Evolutionary conservation across 2,888 invertebrate genomes (phyloP).

Genomic region (Idaea straminata): DNA sequence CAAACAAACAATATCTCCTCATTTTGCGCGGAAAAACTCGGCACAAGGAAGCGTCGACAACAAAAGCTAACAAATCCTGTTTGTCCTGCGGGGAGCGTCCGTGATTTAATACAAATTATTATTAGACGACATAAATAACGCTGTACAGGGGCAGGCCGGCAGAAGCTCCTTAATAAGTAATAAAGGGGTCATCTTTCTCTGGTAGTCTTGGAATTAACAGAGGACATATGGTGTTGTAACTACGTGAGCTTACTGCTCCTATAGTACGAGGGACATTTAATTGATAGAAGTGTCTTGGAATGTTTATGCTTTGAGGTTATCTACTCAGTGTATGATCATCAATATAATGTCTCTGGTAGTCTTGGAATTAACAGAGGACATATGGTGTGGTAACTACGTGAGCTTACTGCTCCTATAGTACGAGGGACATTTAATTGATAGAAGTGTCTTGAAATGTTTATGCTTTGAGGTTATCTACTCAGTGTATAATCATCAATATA

Average conservation of each 20-base stretch:
- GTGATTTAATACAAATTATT: constrained; percentile 81
- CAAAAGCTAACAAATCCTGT: constrained; percentile 78
- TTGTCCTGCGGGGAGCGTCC: constrained; percentile 70
- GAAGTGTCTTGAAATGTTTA: constrained; percentile 22
- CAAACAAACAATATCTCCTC: constrained; percentile 54
- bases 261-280: constrained; percentile 26
- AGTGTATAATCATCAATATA: not conserved
- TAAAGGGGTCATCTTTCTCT: constrained; percentile 78
- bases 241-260: constrained; percentile 26
- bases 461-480: not conserved
- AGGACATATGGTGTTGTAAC: constrained; percentile 60
- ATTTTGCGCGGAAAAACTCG: constrained; percentile 49
- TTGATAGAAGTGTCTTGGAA: constrained; percentile 31
- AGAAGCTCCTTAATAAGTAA: constrained; percentile 77
- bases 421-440: constrained; percentile 32
- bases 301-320: not conserved
- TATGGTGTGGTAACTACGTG: constrained; percentile 51
- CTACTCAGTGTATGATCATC: not conserved
- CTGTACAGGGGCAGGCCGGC: constrained; percentile 57
- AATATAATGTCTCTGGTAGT: constrained; percentile 48
- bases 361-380: constrained; percentile 69
- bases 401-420: constrained; percentile 22
- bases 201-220: constrained; percentile 64
- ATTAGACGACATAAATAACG: constrained; percentile 79
- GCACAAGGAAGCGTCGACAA: constrained; percentile 56